A percentile compares a stretch with the other conserved stretches of the same genome.
Conservation (phyloP, 2,113 vertebrate species). For the Callospermophilus lateralis region DNA sequence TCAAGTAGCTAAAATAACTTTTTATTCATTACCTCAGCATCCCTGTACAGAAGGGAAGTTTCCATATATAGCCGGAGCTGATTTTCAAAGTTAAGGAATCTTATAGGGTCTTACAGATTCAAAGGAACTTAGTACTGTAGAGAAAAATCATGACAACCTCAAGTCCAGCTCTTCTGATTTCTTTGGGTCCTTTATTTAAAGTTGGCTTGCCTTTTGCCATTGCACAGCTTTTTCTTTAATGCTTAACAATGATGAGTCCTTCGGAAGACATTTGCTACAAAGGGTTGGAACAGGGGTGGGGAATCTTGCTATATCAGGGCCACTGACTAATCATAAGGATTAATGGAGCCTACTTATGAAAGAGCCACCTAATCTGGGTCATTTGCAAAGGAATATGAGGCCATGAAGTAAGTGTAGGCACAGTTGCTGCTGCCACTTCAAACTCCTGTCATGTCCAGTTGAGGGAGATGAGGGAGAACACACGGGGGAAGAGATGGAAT, state of each 20-base stretch:
- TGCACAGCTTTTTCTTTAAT: constrained; percentile 2
- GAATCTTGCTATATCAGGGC: constrained; percentile 13
- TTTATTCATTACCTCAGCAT: background rate
- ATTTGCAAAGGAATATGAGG: background rate
- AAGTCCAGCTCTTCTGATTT: constrained; percentile 29
- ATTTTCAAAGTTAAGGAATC: background rate
- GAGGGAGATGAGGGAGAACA: background rate
- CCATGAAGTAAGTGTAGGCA: background rate
- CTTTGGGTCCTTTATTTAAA: background rate
- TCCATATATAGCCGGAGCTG: background rate
- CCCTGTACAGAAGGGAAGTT: background rate
- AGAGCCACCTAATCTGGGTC: constrained; percentile 27
- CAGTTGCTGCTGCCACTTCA: background rate
- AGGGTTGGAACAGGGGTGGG: background rate
- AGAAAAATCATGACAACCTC: background rate
- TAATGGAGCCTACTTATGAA: constrained; percentile 6
- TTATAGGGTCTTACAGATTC: background rate
- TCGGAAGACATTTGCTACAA: constrained; percentile 5
- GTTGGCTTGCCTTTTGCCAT: background rate
- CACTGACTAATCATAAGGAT: constrained; percentile 43
- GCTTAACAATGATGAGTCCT: background rate
- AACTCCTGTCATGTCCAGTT: background rate
- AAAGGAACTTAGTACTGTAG: background rate
- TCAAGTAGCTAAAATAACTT: background rate
- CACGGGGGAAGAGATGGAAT: background rate